Base-by-base conservation (phyloP, 1,140 invertebrate genomes). In the Drosophila mauritiana region DNA sequence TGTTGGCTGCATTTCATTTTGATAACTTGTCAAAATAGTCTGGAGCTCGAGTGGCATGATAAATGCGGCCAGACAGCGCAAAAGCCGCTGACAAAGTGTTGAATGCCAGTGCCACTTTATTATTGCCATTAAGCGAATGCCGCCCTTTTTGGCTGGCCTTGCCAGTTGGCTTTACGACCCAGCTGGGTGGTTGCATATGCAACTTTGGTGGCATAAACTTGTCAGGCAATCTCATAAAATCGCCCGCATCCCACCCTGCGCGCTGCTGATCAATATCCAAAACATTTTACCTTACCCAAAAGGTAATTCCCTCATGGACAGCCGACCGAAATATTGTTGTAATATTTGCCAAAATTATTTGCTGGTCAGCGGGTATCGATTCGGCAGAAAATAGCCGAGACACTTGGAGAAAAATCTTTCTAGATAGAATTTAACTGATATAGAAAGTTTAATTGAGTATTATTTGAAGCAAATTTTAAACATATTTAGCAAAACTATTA, bases 11-110 rank as follows among this genome's bases (percentile, higher is more conserved):
- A 78, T 81, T 75, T 82, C 80, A 84, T 89, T 84, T 89, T 91
- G 88, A 91, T 91, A 91, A 91, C 88, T 91, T 91, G 88, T 91
- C 88, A 91, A 91, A 91, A 91, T 81, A 86, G 82, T 88, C 82
- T 88, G 86, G 73, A 75, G 80, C 59, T 53, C 49, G 55, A 39
- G 73, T 74, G 34, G 79, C 78, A 84, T 91, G 88, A 89, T 80
- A 84, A 88, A 91, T 91, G 77, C 77, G 67, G 61, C 80, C 74
- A 88, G 86, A 90, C 86, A 69, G 62, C 63, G 67, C 57, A 77
- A 57, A 79, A 89, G 84, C 80, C 84, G 67, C 76, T 83, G 86
- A 83, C 86, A 86, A 78, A 86, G 88, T 88, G 86, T 90, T 90
- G 86, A 90, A 80, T 83, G 82, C 82, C 67, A 80, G 73, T 69